Evolutionary conservation across 2,888 invertebrate genomes (phyloP), one percentile per base, ranked within the genome.

Genomic region (Meiosimyza decipiens): DNA sequence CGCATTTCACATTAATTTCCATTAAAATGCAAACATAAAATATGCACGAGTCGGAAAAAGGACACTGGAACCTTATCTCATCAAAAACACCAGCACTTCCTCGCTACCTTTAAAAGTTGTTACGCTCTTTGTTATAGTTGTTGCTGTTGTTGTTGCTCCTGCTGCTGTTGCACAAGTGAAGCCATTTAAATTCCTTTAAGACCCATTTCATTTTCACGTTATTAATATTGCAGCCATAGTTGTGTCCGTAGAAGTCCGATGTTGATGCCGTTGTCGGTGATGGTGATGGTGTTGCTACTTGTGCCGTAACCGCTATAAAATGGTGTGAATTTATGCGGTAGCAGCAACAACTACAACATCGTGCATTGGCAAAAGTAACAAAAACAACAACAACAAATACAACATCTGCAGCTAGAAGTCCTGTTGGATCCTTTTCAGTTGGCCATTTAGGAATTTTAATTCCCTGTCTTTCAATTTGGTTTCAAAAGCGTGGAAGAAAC

Each of bases 1-100:
- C 98, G 88, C 96, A 91, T 87, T 98, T 95, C 78, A 99, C 89
- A 88, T 98, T 82, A 82, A 82, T 82, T 82, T 82, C 82, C 82
- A 89, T 82, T 83, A 82, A 82, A 83, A 82, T 82, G 83, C 83
- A 83, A 74, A 76, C 79, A 81, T 82, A 73, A 83, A 82, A 81
- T 82, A 82, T 82, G 78, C 80, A 82, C 79, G 77, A 80, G 79
- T 80, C 81, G 78, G 79, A 79, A 18, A 55, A 47, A 63, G 62
- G 71, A 64, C 64, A 57, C 50, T 18, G 52, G 47, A 11, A 49
- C 64, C 13, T 22, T 13, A 55, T 57, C 50, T 59, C 63, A 40
- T 63, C n/a, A 54, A 7, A 33, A 67, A 6, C 40, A 16, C 13
- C 67, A 15, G 1, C 50, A 16, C 33, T n/a, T 6, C 72, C 54